Conservation (phyloP, 2,797 vertebrate species). For the Crocidura indochinensis region DNA sequence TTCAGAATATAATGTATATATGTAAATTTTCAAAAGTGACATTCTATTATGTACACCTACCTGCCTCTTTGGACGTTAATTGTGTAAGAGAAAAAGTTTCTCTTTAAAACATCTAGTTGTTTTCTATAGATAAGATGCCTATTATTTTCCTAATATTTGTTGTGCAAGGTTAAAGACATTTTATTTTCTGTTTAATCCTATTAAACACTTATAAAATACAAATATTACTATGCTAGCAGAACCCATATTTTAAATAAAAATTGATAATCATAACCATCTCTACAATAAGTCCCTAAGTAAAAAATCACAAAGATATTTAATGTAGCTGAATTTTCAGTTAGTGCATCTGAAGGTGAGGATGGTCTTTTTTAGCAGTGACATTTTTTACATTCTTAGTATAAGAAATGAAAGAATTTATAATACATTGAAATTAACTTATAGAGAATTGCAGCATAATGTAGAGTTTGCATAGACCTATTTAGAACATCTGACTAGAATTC, state of each 20-base stretch:
- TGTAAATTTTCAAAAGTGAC: neutral
- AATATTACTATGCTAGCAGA: conserved; percentile 34
- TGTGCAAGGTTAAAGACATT: conserved; percentile 57
- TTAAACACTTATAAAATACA: neutral
- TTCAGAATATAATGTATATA: neutral
- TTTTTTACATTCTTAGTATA: conserved; percentile 22
- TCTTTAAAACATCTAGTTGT: neutral
- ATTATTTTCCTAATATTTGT: conserved; percentile 32
- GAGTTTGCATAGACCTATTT: neutral
- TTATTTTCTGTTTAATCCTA: conserved; percentile 27
- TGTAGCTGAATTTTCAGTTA: neutral
- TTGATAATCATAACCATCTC: conserved; percentile 57
- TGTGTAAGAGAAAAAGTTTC: neutral
- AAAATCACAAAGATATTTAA: neutral
- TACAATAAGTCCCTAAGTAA: neutral
- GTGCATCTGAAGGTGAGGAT: no score
- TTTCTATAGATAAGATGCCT: neutral
- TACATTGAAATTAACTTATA: conserved; percentile 21
- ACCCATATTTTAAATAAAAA: conserved; percentile 49
- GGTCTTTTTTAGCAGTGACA: neutral
- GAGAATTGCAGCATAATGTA: neutral
- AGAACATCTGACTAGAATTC: neutral
- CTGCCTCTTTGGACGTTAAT: neutral
- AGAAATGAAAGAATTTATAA: neutral
- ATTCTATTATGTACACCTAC: conserved; percentile 27